A percentile compares a stretch with the other conserved stretches of the same genome.
These are phyloP conservation scores for Ceratothoa steindachneri DNA, from an alignment of 2,888 invertebrate species.

Conservation along the genomic window DNA sequence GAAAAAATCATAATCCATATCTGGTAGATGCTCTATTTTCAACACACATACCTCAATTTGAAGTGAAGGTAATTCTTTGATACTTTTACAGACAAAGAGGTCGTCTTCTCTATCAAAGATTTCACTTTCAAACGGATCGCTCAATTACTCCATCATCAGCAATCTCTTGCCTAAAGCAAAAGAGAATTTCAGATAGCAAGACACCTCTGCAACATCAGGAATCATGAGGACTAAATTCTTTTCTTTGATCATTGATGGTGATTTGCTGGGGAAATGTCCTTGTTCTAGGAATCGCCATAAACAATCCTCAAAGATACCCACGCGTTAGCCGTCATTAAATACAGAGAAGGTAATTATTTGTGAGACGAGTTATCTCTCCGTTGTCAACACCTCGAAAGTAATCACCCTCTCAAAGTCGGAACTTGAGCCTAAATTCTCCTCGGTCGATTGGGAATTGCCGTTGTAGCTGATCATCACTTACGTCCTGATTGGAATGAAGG, in stretches of 20 bases:
- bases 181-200: conserved; percentile 13
- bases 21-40: conserved; percentile 15
- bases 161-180: conserved; percentile 2
- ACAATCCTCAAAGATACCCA: conserved; percentile 12
- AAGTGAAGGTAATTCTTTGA: neutral
- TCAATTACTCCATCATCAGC: neutral
- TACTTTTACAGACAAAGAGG: no score
- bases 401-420: conserved; percentile 11
- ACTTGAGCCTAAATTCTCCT: neutral
- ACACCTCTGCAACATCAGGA: neutral
- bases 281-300: conserved; percentile 16
- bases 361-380: conserved; percentile 3
- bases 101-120: no score
- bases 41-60: neutral
- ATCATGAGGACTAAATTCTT: conserved; percentile 3
- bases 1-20: conserved; percentile 20
- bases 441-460: neutral
- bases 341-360: conserved; percentile 1
- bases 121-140: conserved; percentile 1
- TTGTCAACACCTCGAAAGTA: conserved; percentile 1
- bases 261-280: neutral
- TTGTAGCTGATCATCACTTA: neutral
- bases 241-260: neutral
- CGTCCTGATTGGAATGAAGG: conserved; percentile 6
- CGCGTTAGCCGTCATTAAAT: conserved; percentile 7